Percentiles rank a stretch among this genome's conserved stretches.
These are phyloP conservation scores for Neosilurus mollespiculum DNA, from an alignment of 2,797 vertebrate species.

Conservation along the genomic window DNA sequence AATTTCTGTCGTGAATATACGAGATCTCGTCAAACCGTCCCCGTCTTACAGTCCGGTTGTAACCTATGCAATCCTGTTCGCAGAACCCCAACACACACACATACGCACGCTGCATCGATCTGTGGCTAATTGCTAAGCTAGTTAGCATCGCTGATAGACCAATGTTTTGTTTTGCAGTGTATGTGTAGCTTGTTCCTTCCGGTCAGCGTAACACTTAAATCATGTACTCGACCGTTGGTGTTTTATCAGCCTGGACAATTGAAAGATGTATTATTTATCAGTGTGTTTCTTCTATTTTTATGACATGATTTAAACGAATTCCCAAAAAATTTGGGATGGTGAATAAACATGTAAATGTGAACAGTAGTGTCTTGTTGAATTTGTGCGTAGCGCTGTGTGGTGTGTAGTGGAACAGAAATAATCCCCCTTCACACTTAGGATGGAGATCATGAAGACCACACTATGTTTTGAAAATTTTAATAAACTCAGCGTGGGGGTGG, in stretches of 20 bases:
- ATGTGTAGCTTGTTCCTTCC: slow-evolving; percentile 50
- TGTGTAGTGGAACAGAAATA: background rate
- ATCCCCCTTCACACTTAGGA: too few species aligned
- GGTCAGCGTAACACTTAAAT: slow-evolving; percentile 53
- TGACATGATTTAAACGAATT: slow-evolving; percentile 54
- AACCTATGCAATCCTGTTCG: slow-evolving; percentile 70
- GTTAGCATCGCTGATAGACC: slow-evolving; percentile 62
- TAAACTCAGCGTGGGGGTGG: too few species aligned
- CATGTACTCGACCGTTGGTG: slow-evolving; percentile 51
- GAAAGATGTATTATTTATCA: slow-evolving; percentile 54
- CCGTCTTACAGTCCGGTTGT: slow-evolving; percentile 53
- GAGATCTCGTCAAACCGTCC: slow-evolving; percentile 1
- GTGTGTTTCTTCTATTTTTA: slow-evolving; percentile 72
- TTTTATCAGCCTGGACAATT: slow-evolving; percentile 44
- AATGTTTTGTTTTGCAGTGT: slow-evolving; percentile 62
- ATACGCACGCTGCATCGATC: too few species aligned
- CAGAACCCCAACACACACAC: background rate
- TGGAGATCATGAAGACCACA: too few species aligned
- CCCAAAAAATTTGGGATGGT: slow-evolving; percentile 49
- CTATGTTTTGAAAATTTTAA: too few species aligned
- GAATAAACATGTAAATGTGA: slow-evolving; percentile 72
- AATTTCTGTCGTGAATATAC: background rate
- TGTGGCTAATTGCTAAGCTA: slow-evolving; percentile 49
- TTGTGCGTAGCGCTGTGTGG: background rate
- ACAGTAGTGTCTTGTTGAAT: slow-evolving; percentile 43